Base-by-base conservation (phyloP, 2,797 vertebrate species). In the Lemur catta region DNA sequence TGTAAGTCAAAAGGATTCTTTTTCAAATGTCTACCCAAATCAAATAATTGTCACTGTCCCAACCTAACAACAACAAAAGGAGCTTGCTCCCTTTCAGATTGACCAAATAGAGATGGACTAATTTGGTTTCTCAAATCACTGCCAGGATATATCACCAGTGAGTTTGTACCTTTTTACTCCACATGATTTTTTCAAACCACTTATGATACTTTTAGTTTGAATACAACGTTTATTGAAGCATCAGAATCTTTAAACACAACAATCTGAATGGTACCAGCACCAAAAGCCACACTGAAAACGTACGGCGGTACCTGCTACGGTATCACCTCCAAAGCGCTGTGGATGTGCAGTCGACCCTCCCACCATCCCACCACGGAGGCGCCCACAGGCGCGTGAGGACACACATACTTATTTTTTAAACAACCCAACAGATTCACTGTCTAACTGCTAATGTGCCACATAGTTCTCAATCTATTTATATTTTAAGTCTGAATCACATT, bases 101-200 rank as follows among this genome's bases (percentile, higher is more conserved):
- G 69, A 30, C 33, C 48, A 89, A 48, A 67, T n/a, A 41, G 1
- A 84, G 26, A 74, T 22, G 12, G 30, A 65, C 35, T 69, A 74
- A 24, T 65, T 26, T 41, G 6, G 17, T 81, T 94, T 94, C 87
- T 94, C 55, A 89, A 92, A 85, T 85, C 78, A 59, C 20, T 82
- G 14, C 17, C 61, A 85, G 14, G 69, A 79, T 55, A 89, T 96
- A 87, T 88, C 57, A 89, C 75, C 59, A 48, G 30, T 63, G 35
- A 81, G 1, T 43, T 75, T 93, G 94, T 91, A 85, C 33, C 41
- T 89, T 93, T 79, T 72, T 33, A 92, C 28, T 87, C 18, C 61
- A 14, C 95, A 91, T 7, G 84, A 76, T 15, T 91, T 92, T 82
- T 89, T 75, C 61, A 38, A 85, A 30, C 26, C 24, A 67, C 52